These are phyloP conservation scores for Sphaeridia pumilis DNA, from an alignment of 2,888 invertebrate species.

Conservation along the genomic window DNA sequence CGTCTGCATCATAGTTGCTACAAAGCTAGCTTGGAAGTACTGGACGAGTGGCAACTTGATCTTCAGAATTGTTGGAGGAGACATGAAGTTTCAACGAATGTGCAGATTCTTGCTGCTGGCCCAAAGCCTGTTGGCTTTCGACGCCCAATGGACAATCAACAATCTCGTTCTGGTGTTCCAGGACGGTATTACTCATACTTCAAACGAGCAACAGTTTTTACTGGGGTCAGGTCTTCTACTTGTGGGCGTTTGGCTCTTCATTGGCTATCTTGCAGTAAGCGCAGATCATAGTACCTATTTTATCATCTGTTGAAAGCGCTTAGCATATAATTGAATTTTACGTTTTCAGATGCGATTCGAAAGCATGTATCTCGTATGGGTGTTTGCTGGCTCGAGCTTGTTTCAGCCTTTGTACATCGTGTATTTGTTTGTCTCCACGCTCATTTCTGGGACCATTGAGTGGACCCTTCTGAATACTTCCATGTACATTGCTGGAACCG, in stretches of 20 bases:
- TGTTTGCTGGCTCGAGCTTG: constrained; percentile 22
- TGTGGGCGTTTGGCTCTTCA: constrained; percentile 22
- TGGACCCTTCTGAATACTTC: constrained; percentile 21
- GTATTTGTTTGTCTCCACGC: constrained; percentile 22
- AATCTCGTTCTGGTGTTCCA: constrained; percentile 24
- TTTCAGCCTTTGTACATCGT: constrained; percentile 28
- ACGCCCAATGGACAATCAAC: constrained; percentile 26
- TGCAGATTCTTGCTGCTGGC: constrained; percentile 26
- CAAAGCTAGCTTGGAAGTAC: constrained; percentile 22
- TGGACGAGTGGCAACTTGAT: constrained; percentile 27
- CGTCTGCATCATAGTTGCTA: constrained; percentile 17
- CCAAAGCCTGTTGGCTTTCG: constrained; percentile 26
- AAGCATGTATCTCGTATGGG: constrained; percentile 21
- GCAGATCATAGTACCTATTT: no score
- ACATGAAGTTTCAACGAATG: constrained; percentile 29
- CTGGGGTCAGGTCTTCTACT: constrained; percentile 21
- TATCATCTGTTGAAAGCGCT: not conserved
- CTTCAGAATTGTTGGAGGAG: constrained; percentile 31
- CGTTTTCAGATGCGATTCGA: constrained; percentile 24
- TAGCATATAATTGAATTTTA: not conserved
- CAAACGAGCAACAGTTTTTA: constrained; percentile 21
- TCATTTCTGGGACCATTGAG: not conserved
- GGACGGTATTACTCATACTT: constrained; percentile 19
- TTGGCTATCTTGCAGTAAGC: constrained; percentile 27
- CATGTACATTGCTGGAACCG: constrained; percentile 19